Percentiles rank a stretch among this genome's conserved stretches.
Conservation (phyloP, 2,888 invertebrate genomes). For the Seira musarum region DNA sequence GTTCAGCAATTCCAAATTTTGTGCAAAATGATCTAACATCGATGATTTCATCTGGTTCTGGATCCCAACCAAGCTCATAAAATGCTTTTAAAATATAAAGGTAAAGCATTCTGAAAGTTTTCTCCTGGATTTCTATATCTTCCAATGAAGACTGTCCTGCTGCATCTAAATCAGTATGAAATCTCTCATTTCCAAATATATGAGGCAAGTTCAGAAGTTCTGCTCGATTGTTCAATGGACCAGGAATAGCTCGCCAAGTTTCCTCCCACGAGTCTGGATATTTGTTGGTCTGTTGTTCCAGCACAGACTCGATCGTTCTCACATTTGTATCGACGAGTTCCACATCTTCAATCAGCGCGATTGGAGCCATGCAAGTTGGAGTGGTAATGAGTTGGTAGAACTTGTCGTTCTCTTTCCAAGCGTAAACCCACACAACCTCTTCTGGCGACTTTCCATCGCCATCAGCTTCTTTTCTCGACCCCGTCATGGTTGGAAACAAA, state of each 20-base stretch:
- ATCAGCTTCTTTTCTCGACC: constrained; percentile 1
- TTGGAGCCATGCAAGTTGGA: background rate
- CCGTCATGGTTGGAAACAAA: constrained; percentile 3
- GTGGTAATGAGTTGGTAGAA: background rate
- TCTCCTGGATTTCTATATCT: background rate
- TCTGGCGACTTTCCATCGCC: background rate
- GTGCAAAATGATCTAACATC: background rate
- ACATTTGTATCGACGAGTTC: constrained; percentile 21
- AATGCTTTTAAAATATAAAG: background rate
- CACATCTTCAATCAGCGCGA: constrained; percentile 1
- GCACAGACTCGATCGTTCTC: constrained; percentile 8
- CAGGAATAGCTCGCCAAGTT: background rate
- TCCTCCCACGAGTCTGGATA: constrained; percentile 33
- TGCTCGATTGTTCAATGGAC: background rate
- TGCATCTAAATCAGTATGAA: background rate
- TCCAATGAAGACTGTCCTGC: background rate
- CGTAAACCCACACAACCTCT: background rate
- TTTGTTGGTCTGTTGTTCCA: constrained; percentile 8
- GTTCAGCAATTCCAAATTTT: background rate
- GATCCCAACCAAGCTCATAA: background rate
- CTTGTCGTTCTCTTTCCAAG: constrained; percentile 28
- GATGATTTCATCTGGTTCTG: background rate
- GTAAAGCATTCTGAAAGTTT: background rate
- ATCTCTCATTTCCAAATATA: background rate
- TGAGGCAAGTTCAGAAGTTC: background rate